phyloP scores from a whole-genome alignment of 2,797 vertebrate genomes.

The Lepilemur ruficaudatus region DNA sequence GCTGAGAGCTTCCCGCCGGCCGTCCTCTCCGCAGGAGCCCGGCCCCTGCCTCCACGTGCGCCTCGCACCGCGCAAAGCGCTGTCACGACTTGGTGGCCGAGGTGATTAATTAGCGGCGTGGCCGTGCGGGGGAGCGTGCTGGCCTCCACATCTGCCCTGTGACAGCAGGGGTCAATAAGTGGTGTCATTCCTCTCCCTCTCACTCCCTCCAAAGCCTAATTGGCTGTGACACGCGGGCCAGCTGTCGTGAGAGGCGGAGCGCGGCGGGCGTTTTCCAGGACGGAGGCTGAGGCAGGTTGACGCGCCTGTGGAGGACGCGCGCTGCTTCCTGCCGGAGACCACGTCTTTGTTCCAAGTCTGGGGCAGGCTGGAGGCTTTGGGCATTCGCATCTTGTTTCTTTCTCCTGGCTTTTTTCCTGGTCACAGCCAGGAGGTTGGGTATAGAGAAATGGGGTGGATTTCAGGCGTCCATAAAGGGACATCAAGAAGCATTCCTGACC shows the following conservation, averaged over 20 bases:
- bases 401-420: not conserved
- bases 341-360: not conserved
- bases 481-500: not conserved
- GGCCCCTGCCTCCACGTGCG: not conserved
- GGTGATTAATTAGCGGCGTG: slow-evolving; percentile 83
- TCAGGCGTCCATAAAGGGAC: not conserved
- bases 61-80: not conserved
- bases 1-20: not conserved
- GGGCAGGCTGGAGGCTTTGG: not conserved
- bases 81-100: slow-evolving; percentile 39
- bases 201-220: slow-evolving; percentile 79
- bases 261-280: not conserved
- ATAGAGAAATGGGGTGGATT: not conserved
- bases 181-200: slow-evolving; percentile 78
- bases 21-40: not conserved
- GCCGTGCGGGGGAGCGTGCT: slow-evolving; percentile 55
- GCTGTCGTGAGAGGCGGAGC: slow-evolving; percentile 76
- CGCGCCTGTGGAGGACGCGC: fast-evolving
- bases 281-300: not conserved
- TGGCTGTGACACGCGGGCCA: slow-evolving; percentile 80
- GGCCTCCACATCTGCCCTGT: slow-evolving; percentile 82
- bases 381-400: not conserved
- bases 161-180: slow-evolving; percentile 74
- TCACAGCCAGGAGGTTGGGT: not conserved
- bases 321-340: not conserved